Base-by-base conservation (phyloP, 2,888 invertebrate species). In the Xylophagus ater region DNA sequence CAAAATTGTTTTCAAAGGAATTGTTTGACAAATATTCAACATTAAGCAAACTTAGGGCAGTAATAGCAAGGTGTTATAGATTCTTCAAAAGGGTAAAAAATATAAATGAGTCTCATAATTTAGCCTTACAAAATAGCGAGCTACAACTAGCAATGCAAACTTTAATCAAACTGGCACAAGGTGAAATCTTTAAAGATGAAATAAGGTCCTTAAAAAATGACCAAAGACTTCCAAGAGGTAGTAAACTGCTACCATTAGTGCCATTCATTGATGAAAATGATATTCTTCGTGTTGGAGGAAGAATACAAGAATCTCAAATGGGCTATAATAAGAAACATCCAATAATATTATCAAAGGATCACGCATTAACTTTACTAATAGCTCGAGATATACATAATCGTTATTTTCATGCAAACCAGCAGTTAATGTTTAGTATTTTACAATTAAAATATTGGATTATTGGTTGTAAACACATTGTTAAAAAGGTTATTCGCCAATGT, bases 271-370 rank as follows among this genome's bases (percentile, higher is more conserved):
- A 50, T 37, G 14, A 33, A 7, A 24, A 46, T 30, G 44, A 43
- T 13, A 18, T 53, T 15, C 40, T 56, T 12, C 40, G 52, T 40
- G 52, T 53, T 38, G 53, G 55, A 23, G 52, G 51, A 20, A 40
- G 55, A 9, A 36, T 55, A 2, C 19, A 37, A n/a, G 31, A 46
- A 25, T 42, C 51, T 10, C 15, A 40, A 6, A 21, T 45, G 5
- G 15, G 31, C 12, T 39, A 34, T 18, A 33, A 44, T 26, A 37
- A 40, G 34, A 49, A 44, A 24, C 50, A 51, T 43, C 49, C 49
- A 4, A 45, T 53, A 2, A 33, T 53, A 6, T 23, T 53, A 12
- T 49, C 51, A n/a, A 25, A 44, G 12, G 6, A 8, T 35, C 17
- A 35, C 15, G 17, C 25, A 13, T 18, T 26, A 12, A 35, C 17